phyloP scores from a whole-genome alignment of 2,113 vertebrate species.

The Caracal caracal region DNA sequence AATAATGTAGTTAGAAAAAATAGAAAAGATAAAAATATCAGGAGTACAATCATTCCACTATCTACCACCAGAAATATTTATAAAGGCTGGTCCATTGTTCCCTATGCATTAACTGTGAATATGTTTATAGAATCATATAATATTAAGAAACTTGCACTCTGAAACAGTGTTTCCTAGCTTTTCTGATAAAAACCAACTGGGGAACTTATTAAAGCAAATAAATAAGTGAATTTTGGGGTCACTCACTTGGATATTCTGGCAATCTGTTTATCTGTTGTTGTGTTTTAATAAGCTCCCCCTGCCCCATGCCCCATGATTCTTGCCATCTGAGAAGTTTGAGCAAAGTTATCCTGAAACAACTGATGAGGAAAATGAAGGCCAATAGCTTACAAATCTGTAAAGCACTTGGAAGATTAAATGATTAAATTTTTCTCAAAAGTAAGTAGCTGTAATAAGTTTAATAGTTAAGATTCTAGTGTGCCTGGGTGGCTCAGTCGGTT shows the following conservation, averaged over 20 bases:
- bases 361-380: neutral
- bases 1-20: neutral
- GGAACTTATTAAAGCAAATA: neutral
- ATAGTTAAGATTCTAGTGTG: neutral
- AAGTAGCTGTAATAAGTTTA: neutral
- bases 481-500: too few relatives aligned
- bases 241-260: neutral
- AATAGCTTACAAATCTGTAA: neutral
- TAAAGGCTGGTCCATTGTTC: neutral
- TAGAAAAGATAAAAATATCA: neutral
- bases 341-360: neutral
- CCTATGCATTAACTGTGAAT: neutral
- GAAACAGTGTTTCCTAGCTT: neutral
- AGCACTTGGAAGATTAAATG: neutral
- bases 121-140: neutral
- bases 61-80: neutral
- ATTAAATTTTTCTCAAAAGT: neutral
- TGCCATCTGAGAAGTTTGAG: neutral
- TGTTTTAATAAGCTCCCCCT: neutral
- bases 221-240: neutral
- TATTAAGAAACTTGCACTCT: neutral
- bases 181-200: neutral
- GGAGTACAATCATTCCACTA: neutral
- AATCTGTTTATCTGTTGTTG: neutral
- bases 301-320: neutral